Conservation (phyloP, 2,113 vertebrate genomes). For the Leptocoma aspasia region DNA sequence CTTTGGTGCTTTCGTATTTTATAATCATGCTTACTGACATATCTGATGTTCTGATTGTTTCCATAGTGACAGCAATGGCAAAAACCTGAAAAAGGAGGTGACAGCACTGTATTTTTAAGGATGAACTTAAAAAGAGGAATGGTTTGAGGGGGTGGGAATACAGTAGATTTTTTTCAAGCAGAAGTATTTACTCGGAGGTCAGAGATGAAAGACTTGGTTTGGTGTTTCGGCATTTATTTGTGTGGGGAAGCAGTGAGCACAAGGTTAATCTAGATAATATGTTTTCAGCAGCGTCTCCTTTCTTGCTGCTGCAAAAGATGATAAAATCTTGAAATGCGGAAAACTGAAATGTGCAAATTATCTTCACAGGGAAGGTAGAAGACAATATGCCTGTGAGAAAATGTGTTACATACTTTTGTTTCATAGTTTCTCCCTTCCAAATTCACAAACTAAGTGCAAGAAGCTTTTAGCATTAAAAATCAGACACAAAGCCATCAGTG, state of each 20-base stretch:
- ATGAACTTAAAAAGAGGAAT: slow-evolving; percentile 9
- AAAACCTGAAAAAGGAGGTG: slow-evolving; percentile 24
- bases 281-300: background rate
- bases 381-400: background rate
- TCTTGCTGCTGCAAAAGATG: background rate
- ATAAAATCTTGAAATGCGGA: background rate
- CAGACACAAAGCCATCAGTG: background rate
- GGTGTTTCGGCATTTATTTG: background rate
- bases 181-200: background rate
- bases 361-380: background rate
- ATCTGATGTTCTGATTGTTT: slow-evolving; percentile 46
- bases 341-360: background rate
- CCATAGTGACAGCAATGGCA: slow-evolving; percentile 53
- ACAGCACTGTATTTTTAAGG: slow-evolving; percentile 23
- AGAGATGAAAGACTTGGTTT: background rate
- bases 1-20: background rate
- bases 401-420: background rate
- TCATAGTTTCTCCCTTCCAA: background rate
- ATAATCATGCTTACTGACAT: background rate
- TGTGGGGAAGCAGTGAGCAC: background rate
- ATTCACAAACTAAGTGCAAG: background rate
- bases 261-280: background rate
- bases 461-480: slow-evolving; percentile 28
- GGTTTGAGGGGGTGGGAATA: background rate
- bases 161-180: background rate